Evolutionary conservation across 2,113 vertebrate genomes (phyloP), one percentile per base, ranked within the genome.

Genomic region (Proteles cristata): DNA sequence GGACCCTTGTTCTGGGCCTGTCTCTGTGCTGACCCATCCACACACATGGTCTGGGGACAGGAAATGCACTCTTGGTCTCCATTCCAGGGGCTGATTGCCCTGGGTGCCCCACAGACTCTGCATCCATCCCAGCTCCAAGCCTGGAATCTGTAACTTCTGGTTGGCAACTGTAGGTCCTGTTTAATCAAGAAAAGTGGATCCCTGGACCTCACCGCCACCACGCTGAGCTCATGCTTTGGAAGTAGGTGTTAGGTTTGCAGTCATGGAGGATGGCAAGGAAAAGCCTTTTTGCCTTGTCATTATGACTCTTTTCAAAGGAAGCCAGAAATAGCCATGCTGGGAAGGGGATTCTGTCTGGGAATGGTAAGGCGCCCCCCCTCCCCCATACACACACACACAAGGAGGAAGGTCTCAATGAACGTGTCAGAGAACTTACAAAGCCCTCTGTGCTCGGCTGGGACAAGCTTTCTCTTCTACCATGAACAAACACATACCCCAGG

Each of bases 141-240:
- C 82, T 88, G 82, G 77, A 68, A 63, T 43, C 87, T 0, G 3
- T 11, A 39, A 35, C 48, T 88, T 33, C 39, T 7, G 15, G 79
- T n/a, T 4, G 35, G 77, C 79, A 66, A 35, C 28, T 7, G 16
- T 19, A 2, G 33, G 8, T 66, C 53, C 55, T 21, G 31, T 91
- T 85, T 94, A 85, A 96, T 96, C 65, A 71, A 31, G 95, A 39
- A 63, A 71, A 96, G 83, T 77, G 80, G 25, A 8, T 88, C 21
- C 53, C 66, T 95, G 97, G 93, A 43, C 10, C 48, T 63, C 0
- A 14, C 9, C 0, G 2, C 61, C 31, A 4, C 35, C 10, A 6
- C 2, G 3, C 74, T 69, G 83, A 96, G 91, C 50, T 55, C 43
- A 93, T 39, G 83, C 83, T 92, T 71, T 81, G 79, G 76, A 92